Conservation (phyloP, 2,888 invertebrate species). For the Cremastinae sp. region DNA sequence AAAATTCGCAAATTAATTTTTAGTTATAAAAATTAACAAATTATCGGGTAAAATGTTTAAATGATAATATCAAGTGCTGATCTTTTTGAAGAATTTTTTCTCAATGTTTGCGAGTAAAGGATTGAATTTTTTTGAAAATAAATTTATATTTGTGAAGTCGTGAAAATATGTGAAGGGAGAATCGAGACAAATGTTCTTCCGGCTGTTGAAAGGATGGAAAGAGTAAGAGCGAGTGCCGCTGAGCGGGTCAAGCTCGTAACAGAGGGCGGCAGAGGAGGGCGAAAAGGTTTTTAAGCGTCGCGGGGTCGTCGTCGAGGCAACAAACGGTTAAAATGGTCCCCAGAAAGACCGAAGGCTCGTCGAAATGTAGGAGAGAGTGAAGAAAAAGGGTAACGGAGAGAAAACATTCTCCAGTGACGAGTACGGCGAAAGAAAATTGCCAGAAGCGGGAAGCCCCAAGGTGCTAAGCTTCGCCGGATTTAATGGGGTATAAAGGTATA, state of each 20-base stretch:
- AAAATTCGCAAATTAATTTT: too few species aligned
- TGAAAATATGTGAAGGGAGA: too few species aligned
- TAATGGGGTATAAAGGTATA: conserved; percentile 72
- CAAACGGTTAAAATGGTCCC: conserved; percentile 26
- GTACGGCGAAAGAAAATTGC: conserved; percentile 41
- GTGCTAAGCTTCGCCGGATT: conserved; percentile 67
- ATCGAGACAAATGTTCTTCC: too few species aligned
- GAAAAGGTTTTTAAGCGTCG: conserved; percentile 34
- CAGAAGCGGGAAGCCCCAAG: conserved; percentile 52
- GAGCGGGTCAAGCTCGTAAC: conserved; percentile 18
- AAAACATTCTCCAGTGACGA: conserved; percentile 6
- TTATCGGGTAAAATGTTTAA: too few species aligned
- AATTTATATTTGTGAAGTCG: too few species aligned
- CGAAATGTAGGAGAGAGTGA: conserved; percentile 12
- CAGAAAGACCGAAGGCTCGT: background rate
- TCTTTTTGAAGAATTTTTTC: too few species aligned
- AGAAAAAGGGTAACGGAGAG: conserved; percentile 3
- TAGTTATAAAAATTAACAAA: too few species aligned
- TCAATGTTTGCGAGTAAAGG: too few species aligned
- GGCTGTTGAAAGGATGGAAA: too few species aligned
- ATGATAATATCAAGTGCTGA: too few species aligned
- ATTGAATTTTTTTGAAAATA: too few species aligned
- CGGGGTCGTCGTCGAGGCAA: conserved; percentile 27
- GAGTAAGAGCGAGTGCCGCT: too few species aligned
- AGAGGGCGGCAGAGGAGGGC: conserved; percentile 5